phyloP scores from a whole-genome alignment of 2,797 vertebrate genomes.

The Typhlichthys eigenmanni region DNA sequence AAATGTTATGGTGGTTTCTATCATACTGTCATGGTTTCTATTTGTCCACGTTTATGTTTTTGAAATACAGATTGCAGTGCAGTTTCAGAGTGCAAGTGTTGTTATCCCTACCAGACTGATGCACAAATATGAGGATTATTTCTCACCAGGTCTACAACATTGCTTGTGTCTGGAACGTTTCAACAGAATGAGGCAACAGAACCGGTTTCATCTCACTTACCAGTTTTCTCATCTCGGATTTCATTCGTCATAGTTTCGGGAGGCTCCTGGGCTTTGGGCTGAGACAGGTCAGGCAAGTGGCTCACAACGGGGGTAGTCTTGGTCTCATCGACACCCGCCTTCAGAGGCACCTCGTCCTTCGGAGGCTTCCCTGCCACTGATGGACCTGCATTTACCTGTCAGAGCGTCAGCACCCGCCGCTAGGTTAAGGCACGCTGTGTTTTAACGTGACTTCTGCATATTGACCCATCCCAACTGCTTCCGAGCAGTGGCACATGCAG shows the following conservation, averaged over 20 bases:
- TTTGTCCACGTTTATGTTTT: no score
- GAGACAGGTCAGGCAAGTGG: conserved; percentile 24
- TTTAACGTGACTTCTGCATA: no score
- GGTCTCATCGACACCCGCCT: conserved; percentile 19
- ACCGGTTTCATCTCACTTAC: conserved; percentile 35
- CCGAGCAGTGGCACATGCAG: no score
- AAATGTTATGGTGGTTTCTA: no score
- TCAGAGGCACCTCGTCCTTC: conserved; percentile 22
- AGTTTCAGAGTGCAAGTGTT: no score
- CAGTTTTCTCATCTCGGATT: conserved; percentile 45
- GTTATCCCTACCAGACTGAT: no score
- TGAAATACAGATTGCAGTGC: no score
- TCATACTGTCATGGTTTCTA: no score
- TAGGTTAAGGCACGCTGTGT: no score
- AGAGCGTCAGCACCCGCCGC: neutral
- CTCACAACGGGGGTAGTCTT: conserved; percentile 27
- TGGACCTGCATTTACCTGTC: conserved; percentile 34
- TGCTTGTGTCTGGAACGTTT: neutral
- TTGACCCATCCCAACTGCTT: no score
- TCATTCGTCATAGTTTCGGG: conserved; percentile 57
- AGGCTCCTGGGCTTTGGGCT: conserved; percentile 40
- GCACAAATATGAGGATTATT: neutral
- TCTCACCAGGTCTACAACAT: conserved; percentile 14
- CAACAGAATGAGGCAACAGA: neutral
- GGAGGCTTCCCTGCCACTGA: conserved; percentile 2